Evolutionary conservation across 2,113 vertebrate genomes (phyloP), one percentile per base, ranked within the genome.

Genomic region (Carlito syrichta): DNA sequence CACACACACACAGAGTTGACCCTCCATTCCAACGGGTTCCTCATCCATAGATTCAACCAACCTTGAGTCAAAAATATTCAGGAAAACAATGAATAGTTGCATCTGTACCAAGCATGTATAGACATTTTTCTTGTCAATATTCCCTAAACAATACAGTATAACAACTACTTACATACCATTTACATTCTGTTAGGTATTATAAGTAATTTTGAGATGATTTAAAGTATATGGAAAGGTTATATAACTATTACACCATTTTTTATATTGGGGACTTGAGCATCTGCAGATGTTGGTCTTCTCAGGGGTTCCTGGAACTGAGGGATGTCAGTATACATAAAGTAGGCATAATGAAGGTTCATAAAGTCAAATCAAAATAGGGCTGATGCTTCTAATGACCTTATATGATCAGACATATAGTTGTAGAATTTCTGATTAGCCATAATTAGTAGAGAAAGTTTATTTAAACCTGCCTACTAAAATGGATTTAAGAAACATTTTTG

Each of bases 311-410:
- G 43, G 73, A 76, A 32, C 43, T 76, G 27, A 76, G 27, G 27
- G 43, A 76, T 30, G 30, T 32, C 43, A 77, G 35, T 9, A 23
- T 40, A 69, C 38, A 69, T 22, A 69, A 19, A 22, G 19, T 11
- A 69, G 68, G 20, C 12, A 1, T 54, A 91, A 63, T 62, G n/a
- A 92, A 79, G 45, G 69, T 69, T 86, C 90, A 69, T 43, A 66
- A 96, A 79, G 38, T 93, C 60, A 91, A 96, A 96, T 89, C 25
- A 78, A 87, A 97, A 94, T 50, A 93, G 71, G 54, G 40, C 45
- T 91, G 77, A 95, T 85, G 54, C n/a, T 92, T 96, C 86, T 84
- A 95, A 92, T 76, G 84, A 32, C 23, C 50, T 94, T 83, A 91
- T 3, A 85, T 81, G 45, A 82, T 86, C 71, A 97, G 58, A 90